A percentile compares a stretch with the other conserved stretches of the same genome.
These are phyloP conservation scores for Liposcelis brunnea DNA, from an alignment of 2,888 invertebrate genomes.

Conservation along the genomic window DNA sequence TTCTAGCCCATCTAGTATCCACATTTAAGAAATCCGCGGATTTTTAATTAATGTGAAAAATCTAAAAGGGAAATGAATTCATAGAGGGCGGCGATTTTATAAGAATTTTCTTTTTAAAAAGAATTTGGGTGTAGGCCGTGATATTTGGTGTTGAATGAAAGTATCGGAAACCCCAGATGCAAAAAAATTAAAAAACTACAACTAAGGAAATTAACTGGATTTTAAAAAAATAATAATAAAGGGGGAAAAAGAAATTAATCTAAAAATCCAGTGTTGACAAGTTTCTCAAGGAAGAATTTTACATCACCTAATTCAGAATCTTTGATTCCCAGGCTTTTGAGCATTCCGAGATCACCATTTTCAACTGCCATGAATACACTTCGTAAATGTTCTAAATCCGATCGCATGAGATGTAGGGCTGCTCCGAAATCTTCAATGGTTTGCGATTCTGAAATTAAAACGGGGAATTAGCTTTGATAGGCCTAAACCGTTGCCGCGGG, in stretches of 20 bases:
- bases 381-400: slow-evolving; percentile 80
- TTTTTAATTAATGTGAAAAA: too few relatives aligned
- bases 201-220: too few relatives aligned
- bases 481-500: slow-evolving; percentile 1
- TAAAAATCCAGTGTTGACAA: slow-evolving; percentile 89
- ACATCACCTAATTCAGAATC: slow-evolving; percentile 90
- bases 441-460: slow-evolving; percentile 57
- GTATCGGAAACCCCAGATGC: neutral
- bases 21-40: too few relatives aligned
- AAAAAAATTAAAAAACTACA: too few relatives aligned
- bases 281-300: slow-evolving; percentile 88
- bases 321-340: slow-evolving; percentile 85
- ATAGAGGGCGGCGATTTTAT: too few relatives aligned
- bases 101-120: neutral
- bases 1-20: too few relatives aligned
- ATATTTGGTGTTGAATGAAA: slow-evolving; percentile 3
- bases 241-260: slow-evolving; percentile 40
- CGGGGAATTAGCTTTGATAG: slow-evolving; percentile 5
- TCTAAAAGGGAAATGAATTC: too few relatives aligned
- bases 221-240: too few relatives aligned
- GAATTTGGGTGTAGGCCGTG: neutral
- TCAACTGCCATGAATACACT: slow-evolving; percentile 92
- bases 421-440: slow-evolving; percentile 89
- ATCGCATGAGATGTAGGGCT: slow-evolving; percentile 67
- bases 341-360: slow-evolving; percentile 84